phyloP scores from a whole-genome alignment of 2,797 vertebrate species.

The Lates japonicus region DNA sequence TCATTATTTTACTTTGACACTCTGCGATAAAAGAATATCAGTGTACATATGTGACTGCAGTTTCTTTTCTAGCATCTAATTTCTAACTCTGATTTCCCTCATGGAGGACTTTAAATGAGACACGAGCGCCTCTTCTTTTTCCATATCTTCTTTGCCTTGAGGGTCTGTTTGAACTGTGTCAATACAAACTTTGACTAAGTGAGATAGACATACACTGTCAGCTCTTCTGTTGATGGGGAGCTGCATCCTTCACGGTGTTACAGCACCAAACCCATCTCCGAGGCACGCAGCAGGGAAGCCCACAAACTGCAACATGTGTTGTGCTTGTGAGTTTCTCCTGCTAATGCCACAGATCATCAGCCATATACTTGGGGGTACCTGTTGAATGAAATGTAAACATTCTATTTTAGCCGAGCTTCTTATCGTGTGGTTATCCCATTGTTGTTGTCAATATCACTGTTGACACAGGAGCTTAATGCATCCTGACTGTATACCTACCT shows the following conservation, averaged over 20 bases:
- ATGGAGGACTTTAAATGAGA: constrained; percentile 72
- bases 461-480: constrained; percentile 67
- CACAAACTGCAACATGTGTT: constrained; percentile 47
- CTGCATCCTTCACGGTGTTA: constrained; percentile 35
- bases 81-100: constrained; percentile 72
- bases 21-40: constrained; percentile 77
- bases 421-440: constrained; percentile 62
- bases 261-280: constrained; percentile 26
- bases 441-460: constrained; percentile 60
- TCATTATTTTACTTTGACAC: constrained; percentile 78
- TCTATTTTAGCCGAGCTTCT: constrained; percentile 60
- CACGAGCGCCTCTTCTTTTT: constrained; percentile 60
- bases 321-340: constrained; percentile 55
- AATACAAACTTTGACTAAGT: constrained; percentile 67
- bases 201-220: constrained; percentile 52
- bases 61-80: constrained; percentile 77
- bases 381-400: constrained; percentile 69
- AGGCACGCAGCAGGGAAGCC: constrained; percentile 43
- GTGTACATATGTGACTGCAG: constrained; percentile 82
- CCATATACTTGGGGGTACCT: constrained; percentile 46
- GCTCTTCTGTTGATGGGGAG: constrained; percentile 53
- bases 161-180: constrained; percentile 73
- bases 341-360: constrained; percentile 49
- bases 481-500: constrained; percentile 65
- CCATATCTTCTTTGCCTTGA: constrained; percentile 79